Base-by-base conservation (phyloP, 2,888 invertebrate species). In the Lymantria dispar region DNA sequence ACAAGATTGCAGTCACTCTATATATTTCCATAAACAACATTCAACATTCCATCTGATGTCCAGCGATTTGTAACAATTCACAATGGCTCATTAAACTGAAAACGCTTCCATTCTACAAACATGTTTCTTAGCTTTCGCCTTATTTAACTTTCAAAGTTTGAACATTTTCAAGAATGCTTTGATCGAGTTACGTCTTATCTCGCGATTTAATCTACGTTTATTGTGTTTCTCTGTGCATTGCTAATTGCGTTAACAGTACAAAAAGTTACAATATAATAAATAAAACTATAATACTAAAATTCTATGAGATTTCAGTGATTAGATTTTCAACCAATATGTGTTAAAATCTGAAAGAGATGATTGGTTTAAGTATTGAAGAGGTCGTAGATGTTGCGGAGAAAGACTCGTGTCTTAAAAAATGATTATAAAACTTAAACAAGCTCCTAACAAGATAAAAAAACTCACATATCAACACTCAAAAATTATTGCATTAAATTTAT, bases 51-150 rank as follows among this genome's bases (percentile, higher is more conserved):
- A 45, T 58, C 64, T 64, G 44, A 45, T 59, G 64, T 59, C 50
- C 14, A 66, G 39, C 58, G 55, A 64, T 64, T 67, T 60, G 67
- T 62, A 68, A 54, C 66, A 68, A 70, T 69, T 63, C 52, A 80
- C 81, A 81, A 80, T 77, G 63, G 73, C 75, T 79, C 77, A 78
- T 81, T 81, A 81, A 61, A 70, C 69, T 69, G 64, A 72, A 74
- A 76, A 71, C 56, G 54, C 62, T 54, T 60, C 61, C 60, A 58
- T 67, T 60, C 64, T 54, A 55, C 43, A 43, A 57, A 62, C 66
- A 29, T 48, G 65, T 64, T 60, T 33, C 14, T 48, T 48, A 45
- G 58, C 65, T 70, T 64, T 66, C 62, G 56, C 57, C 58, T 58
- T 63, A 63, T 63, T 64, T 63, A 62, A 47, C 56, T 60, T 60